A percentile compares a stretch with the other conserved stretches of the same genome.
Evolutionary conservation across 2,797 vertebrate species (phyloP).

Genomic region (Kryptolebias ocellatus): DNA sequence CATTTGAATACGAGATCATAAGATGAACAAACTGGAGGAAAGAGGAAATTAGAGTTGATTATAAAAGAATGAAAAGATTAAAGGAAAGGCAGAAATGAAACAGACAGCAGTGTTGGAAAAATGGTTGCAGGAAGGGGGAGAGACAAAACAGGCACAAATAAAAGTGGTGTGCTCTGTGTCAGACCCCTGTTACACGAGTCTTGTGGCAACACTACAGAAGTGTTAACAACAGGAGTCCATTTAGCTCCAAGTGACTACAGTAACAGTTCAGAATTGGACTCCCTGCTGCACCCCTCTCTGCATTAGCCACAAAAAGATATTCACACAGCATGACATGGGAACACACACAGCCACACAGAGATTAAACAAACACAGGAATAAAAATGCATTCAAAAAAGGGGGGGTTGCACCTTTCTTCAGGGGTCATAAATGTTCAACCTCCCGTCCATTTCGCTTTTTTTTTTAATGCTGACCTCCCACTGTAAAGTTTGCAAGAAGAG

Average conservation of each 20-base stretch:
- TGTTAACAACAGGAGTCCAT: constrained; percentile 75
- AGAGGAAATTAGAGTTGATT: background rate
- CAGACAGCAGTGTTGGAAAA: background rate
- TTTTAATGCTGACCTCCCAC: background rate
- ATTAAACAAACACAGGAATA: constrained; percentile 25
- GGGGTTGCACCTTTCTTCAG: constrained; percentile 11
- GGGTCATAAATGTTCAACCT: constrained; percentile 29
- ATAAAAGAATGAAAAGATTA: background rate
- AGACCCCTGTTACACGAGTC: constrained; percentile 60
- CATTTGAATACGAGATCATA: background rate
- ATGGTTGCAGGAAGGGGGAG: background rate
- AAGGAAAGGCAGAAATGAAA: background rate
- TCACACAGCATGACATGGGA: constrained; percentile 18
- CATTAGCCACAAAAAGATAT: constrained; percentile 46
- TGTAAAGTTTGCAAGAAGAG: too few relatives aligned
- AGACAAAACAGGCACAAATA: constrained; percentile 13
- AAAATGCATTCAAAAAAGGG: constrained; percentile 2
- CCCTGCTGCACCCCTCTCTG: constrained; percentile 26
- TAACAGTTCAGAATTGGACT: constrained; percentile 36
- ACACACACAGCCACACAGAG: constrained; percentile 5
- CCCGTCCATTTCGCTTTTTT: constrained; percentile 30
- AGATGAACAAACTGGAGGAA: background rate
- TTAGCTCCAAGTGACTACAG: constrained; percentile 57
- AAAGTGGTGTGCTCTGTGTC: constrained; percentile 45
- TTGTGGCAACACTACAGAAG: constrained; percentile 50